phyloP scores from a whole-genome alignment of 1,140 invertebrate species.

The Belonocnema kinseyi region DNA sequence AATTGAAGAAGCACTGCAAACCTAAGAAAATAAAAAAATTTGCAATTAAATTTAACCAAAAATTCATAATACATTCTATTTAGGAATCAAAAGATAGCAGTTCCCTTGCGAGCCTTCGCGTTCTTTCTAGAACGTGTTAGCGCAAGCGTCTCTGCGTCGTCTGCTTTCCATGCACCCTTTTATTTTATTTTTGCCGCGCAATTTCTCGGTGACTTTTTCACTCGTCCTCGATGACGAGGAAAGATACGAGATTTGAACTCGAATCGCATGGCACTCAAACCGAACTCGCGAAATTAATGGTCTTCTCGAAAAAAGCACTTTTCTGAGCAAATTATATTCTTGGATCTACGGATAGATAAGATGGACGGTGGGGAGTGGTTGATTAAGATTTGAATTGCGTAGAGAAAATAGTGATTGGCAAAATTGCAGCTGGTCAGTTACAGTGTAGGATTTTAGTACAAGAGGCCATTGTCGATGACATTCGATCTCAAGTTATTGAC shows the following conservation, averaged over 20 bases:
- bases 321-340: background rate
- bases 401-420: background rate
- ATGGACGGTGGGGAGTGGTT: background rate
- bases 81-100: background rate
- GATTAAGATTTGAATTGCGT: slow-evolving; percentile 13
- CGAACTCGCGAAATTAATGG: background rate
- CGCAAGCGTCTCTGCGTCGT: background rate
- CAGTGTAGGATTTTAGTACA: background rate
- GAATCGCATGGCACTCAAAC: background rate
- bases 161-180: background rate
- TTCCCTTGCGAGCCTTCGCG: background rate
- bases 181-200: slow-evolving; percentile 20
- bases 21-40: too few relatives aligned
- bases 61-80: background rate
- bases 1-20: too few relatives aligned
- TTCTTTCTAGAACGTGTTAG: slow-evolving; percentile 10
- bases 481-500: too few relatives aligned
- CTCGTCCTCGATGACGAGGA: background rate
- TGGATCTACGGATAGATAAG: background rate
- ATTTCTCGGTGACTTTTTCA: background rate
- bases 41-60: too few relatives aligned
- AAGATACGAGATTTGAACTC: background rate
- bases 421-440: slow-evolving; percentile 30
- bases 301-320: background rate
- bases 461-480: too few relatives aligned